Conservation (phyloP, 2,797 vertebrate genomes). For the Rallus crepitans region DNA sequence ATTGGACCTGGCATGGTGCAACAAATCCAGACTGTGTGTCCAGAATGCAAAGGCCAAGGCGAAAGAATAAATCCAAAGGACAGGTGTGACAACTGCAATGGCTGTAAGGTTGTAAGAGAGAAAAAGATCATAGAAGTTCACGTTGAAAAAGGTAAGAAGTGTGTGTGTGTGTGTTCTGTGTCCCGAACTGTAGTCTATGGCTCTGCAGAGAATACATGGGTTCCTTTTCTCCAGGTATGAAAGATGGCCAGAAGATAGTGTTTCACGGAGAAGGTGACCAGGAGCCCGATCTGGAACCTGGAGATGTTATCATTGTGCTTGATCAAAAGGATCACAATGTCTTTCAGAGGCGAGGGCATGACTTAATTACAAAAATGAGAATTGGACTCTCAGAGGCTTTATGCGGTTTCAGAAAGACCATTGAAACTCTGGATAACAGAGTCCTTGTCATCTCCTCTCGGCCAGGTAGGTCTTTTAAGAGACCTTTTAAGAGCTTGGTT, state of each 20-base stretch:
- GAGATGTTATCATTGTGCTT: slow-evolving; percentile 93
- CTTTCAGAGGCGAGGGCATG: slow-evolving; percentile 88
- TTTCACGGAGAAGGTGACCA: slow-evolving; percentile 96
- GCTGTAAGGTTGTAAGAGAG: slow-evolving; percentile 92
- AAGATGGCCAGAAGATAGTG: slow-evolving; percentile 93
- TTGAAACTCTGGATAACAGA: slow-evolving; percentile 89
- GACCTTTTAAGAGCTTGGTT: neutral
- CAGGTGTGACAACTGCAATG: slow-evolving; percentile 92
- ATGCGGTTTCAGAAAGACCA: slow-evolving; percentile 91
- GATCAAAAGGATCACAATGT: slow-evolving; percentile 92
- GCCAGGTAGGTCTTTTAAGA: slow-evolving; percentile 80
- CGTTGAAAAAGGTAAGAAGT: slow-evolving; percentile 91
- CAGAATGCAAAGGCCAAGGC: slow-evolving; percentile 94
- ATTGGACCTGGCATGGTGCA: slow-evolving; percentile 97
- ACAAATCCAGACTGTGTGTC: slow-evolving; percentile 94
- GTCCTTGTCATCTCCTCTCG: slow-evolving; percentile 84
- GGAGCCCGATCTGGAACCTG: slow-evolving; percentile 94
- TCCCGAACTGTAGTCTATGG: neutral
- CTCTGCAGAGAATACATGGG: neutral
- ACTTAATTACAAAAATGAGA: slow-evolving; percentile 90
- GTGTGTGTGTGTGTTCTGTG: accelerated
- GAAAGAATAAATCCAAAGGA: slow-evolving; percentile 93
- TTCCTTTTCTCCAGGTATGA: slow-evolving; percentile 87
- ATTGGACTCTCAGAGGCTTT: slow-evolving; percentile 92
- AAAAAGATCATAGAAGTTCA: slow-evolving; percentile 97